phyloP scores from a whole-genome alignment of 2,888 invertebrate species.

The Tetheella fluctuosa region DNA sequence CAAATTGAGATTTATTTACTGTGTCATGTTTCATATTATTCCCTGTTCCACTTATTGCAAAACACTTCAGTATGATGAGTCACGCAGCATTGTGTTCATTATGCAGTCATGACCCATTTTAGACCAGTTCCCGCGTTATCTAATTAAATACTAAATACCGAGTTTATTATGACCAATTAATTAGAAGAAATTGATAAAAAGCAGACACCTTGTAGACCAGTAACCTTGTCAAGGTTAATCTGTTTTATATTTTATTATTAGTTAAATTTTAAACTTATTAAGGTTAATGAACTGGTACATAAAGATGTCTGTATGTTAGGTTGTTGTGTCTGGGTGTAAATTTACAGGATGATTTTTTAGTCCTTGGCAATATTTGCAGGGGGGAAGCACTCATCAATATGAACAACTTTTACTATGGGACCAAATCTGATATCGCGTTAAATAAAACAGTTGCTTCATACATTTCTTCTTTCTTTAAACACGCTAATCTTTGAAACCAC shows the following conservation, averaged over 20 bases:
- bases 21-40: background rate
- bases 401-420: too few relatives aligned
- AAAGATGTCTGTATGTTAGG: too few relatives aligned
- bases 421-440: too few relatives aligned
- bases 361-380: too few relatives aligned
- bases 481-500: too few relatives aligned
- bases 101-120: slow-evolving; percentile 33
- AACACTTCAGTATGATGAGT: background rate
- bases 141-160: background rate
- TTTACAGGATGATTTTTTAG: too few relatives aligned
- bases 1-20: background rate
- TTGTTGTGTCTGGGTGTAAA: too few relatives aligned
- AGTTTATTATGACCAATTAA: background rate
- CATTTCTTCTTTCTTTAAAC: too few relatives aligned
- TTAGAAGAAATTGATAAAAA: background rate
- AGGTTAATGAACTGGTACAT: background rate
- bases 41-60: slow-evolving; percentile 1
- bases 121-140: slow-evolving; percentile 13
- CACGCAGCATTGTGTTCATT: background rate
- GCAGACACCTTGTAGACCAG: too few relatives aligned
- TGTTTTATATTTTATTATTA: background rate
- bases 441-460: too few relatives aligned
- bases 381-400: too few relatives aligned
- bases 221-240: background rate
- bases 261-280: background rate